These are phyloP conservation scores for Mimumesa dahlbomi DNA, from an alignment of 2,888 invertebrate species.

Conservation along the genomic window DNA sequence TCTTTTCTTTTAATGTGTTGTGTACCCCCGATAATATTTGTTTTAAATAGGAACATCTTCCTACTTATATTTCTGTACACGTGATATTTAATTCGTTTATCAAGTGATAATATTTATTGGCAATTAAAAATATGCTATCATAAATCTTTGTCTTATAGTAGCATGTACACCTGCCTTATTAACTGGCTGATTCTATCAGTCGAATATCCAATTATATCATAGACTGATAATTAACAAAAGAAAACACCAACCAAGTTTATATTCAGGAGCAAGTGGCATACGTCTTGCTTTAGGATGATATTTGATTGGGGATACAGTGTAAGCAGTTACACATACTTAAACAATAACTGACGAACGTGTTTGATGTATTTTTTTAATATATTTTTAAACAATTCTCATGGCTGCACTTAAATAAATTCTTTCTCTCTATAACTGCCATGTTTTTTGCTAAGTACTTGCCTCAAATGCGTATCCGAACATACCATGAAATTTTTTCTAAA, in stretches of 20 bases:
- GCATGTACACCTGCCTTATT: slow-evolving; percentile 60
- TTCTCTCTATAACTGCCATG: too few relatives aligned
- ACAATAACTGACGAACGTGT: slow-evolving; percentile 18
- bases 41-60: slow-evolving; percentile 14
- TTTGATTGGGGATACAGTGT: slow-evolving; percentile 39
- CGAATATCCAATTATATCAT: slow-evolving; percentile 71
- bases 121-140: slow-evolving; percentile 10
- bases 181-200: slow-evolving; percentile 63
- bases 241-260: slow-evolving; percentile 61
- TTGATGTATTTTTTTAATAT: slow-evolving; percentile 19
- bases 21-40: slow-evolving; percentile 2
- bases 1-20: slow-evolving; percentile 16
- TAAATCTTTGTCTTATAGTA: slow-evolving; percentile 60
- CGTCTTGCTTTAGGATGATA: slow-evolving; percentile 51
- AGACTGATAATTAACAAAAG: slow-evolving; percentile 73
- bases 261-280: slow-evolving; percentile 59
- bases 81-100: slow-evolving; percentile 7
- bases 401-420: too few relatives aligned
- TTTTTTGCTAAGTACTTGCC: slow-evolving; percentile 25
- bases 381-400: too few relatives aligned
- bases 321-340: too few relatives aligned
- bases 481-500: neutral
- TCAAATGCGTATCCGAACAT: neutral
- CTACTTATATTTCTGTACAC: slow-evolving; percentile 27
- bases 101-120: slow-evolving; percentile 20